A percentile compares a stretch with the other conserved stretches of the same genome.
phyloP scores from a whole-genome alignment of 2,113 vertebrate genomes.

The Heloderma charlesbogerti region DNA sequence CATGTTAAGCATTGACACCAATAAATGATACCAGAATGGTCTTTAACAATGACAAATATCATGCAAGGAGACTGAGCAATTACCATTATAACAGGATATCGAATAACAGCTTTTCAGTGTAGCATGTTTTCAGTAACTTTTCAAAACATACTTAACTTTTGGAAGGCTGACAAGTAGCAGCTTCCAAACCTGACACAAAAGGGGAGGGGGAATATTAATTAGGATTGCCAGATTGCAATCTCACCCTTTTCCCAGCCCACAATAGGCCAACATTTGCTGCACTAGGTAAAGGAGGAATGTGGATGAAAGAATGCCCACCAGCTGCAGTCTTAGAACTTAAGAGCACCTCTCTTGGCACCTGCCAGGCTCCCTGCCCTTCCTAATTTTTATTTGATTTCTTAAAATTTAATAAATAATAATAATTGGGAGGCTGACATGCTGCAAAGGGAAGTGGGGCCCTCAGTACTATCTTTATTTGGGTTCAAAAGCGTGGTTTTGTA shows the following conservation, averaged over 20 bases:
- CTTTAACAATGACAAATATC: neutral
- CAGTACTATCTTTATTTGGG: too few relatives aligned
- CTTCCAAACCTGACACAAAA: neutral
- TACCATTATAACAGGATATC: neutral
- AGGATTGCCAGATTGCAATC: neutral
- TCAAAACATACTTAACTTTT: neutral
- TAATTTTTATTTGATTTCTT: too few relatives aligned
- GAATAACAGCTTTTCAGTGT: neutral
- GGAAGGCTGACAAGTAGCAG: neutral
- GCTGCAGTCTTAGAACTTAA: neutral
- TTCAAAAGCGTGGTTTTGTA: too few relatives aligned
- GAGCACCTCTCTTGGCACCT: neutral
- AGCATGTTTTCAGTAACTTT: neutral
- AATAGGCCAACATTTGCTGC: neutral
- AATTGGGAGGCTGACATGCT: too few relatives aligned
- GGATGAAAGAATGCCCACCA: neutral
- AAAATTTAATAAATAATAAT: too few relatives aligned
- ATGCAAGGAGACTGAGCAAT: too few relatives aligned
- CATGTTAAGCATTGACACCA: too few relatives aligned
- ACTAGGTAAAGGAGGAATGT: too few relatives aligned
- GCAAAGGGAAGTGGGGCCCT: too few relatives aligned
- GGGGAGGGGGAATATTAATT: neutral
- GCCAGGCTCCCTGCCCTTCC: too few relatives aligned
- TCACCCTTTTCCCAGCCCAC: neutral
- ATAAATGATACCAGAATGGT: neutral